A percentile compares a stretch with the other conserved stretches of the same genome.
These are phyloP conservation scores for Hedychridium roseum DNA, from an alignment of 2,888 invertebrate species.

Conservation along the genomic window DNA sequence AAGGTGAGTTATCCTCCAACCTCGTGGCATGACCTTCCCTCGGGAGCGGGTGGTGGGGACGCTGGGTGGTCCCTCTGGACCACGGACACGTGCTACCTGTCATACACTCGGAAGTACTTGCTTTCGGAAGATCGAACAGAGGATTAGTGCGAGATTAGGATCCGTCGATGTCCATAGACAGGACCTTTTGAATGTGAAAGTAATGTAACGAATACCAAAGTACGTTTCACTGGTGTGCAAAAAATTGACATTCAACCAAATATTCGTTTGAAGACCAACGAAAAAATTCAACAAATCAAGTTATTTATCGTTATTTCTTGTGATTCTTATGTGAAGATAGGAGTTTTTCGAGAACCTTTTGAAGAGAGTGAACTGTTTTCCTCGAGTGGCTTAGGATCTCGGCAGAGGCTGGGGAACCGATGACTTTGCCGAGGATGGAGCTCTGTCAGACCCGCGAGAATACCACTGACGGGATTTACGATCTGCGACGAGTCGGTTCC, in stretches of 20 bases:
- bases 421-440: constrained; percentile 33
- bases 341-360: too few relatives aligned
- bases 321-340: too few relatives aligned
- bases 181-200: too few relatives aligned
- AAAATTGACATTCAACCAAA: too few relatives aligned
- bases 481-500: constrained; percentile 21
- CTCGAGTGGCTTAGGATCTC: too few relatives aligned
- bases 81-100: constrained; percentile 58
- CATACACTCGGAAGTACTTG: constrained; percentile 47
- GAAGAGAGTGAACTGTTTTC: too few relatives aligned
- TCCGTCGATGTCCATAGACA: too few relatives aligned
- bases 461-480: constrained; percentile 25
- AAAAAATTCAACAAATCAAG: too few relatives aligned
- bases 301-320: too few relatives aligned
- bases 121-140: constrained; percentile 35
- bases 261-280: too few relatives aligned
- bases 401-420: constrained; percentile 9
- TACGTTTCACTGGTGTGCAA: too few relatives aligned
- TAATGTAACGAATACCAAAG: too few relatives aligned
- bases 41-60: constrained; percentile 38
- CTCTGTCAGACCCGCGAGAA: constrained; percentile 30
- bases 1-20: constrained; percentile 34
- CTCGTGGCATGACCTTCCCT: constrained; percentile 44
- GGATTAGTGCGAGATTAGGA: constrained; percentile 38
- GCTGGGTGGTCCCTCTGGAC: constrained; percentile 50